Percentiles rank a stretch among this genome's conserved stretches.
These are phyloP conservation scores for Nymphalis io DNA, from an alignment of 1,140 invertebrate species.

Conservation along the genomic window DNA sequence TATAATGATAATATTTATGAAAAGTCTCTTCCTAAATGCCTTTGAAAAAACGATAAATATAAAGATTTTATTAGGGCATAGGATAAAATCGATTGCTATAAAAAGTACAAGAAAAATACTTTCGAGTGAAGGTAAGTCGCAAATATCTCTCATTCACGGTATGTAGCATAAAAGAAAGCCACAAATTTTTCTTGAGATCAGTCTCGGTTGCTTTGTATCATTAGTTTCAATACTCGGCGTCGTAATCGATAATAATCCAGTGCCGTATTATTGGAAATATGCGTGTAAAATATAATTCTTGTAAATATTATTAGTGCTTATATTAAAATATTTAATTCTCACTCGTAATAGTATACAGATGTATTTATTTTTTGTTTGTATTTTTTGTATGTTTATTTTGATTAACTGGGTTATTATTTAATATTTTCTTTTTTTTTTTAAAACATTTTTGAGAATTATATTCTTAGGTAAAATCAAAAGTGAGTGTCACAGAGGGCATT, in stretches of 20 bases:
- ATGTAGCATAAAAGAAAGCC: neutral
- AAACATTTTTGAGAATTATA: neutral
- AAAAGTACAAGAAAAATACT: too few species aligned
- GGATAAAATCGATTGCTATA: too few species aligned
- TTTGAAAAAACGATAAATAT: too few species aligned
- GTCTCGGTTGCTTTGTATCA: neutral
- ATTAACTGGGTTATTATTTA: too few species aligned
- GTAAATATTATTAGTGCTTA: neutral
- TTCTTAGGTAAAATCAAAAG: conserved; percentile 27
- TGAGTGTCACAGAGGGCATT: conserved; percentile 38
- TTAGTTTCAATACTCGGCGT: conserved; percentile 3
- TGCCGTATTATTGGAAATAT: neutral
- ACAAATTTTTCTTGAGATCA: conserved; percentile 3
- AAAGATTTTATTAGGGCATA: too few species aligned
- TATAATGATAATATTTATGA: too few species aligned
- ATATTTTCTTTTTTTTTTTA: neutral
- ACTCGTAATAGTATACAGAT: too few species aligned
- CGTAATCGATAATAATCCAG: conserved; percentile 11
- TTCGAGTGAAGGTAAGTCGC: neutral
- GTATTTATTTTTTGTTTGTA: too few species aligned
- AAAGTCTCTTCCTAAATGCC: too few species aligned
- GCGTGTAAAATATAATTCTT: too few species aligned
- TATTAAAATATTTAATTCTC: too few species aligned
- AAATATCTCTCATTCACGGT: neutral
- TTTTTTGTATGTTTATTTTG: too few species aligned